Conservation (phyloP, 2,113 vertebrate species). For the Andinoacara biseriatus region DNA sequence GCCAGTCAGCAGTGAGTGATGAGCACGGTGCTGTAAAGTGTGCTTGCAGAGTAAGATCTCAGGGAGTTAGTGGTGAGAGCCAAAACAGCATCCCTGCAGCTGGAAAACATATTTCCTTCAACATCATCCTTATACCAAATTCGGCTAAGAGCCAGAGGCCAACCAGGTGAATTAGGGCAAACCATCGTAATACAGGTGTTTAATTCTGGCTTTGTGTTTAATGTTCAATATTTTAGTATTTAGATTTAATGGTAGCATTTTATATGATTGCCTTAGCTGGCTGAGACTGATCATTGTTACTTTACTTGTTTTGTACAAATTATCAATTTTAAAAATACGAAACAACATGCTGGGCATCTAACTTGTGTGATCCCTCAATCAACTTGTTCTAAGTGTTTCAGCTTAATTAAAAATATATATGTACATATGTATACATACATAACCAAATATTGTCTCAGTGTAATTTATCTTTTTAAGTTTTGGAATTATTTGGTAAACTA, state of each 20-base stretch:
- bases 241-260: constrained; percentile 37
- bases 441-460: constrained; percentile 3
- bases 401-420: constrained; percentile 43
- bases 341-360: constrained; percentile 78
- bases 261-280: constrained; percentile 75
- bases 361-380: constrained; percentile 51
- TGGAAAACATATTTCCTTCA: not conserved
- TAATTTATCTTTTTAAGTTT: constrained; percentile 3
- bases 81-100: constrained; percentile 6
- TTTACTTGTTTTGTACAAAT: constrained; percentile 59
- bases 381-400: constrained; percentile 43
- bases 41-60: constrained; percentile 40
- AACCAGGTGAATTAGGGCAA: not conserved
- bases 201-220: constrained; percentile 21
- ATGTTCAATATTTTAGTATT: constrained; percentile 29
- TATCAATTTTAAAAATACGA: constrained; percentile 35
- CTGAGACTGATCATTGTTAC: constrained; percentile 76
- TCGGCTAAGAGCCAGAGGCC: not conserved
- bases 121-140: not conserved
- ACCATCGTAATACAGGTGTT: not conserved
- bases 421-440: constrained; percentile 8
- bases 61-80: constrained; percentile 32
- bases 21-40: not conserved
- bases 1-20: constrained; percentile 18
- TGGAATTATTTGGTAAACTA: not conserved